A percentile compares a stretch with the other conserved stretches of the same genome.
Evolutionary conservation across 2,888 invertebrate species (phyloP).

Genomic region (Cosmia trapezina): DNA sequence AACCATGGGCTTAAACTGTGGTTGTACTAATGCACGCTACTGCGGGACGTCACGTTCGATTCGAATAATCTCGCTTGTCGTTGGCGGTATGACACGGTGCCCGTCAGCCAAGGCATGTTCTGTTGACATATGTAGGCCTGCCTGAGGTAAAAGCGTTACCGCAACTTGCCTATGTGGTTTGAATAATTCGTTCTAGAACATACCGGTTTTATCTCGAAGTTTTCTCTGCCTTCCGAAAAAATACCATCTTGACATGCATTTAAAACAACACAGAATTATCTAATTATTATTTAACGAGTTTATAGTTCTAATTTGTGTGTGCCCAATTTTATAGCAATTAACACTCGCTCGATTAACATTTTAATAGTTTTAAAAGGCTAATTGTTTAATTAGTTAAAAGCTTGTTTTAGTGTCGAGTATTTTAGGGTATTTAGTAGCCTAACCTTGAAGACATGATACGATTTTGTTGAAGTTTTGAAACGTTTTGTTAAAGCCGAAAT

Average conservation of each 20-base stretch:
- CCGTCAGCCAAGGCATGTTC: too few species aligned
- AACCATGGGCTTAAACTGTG: too few species aligned
- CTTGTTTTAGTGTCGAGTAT: slow-evolving; percentile 14
- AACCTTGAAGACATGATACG: background rate
- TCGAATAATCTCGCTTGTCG: too few species aligned
- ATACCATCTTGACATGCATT: background rate
- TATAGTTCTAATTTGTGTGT: slow-evolving; percentile 9
- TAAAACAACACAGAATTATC: background rate
- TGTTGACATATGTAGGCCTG: too few species aligned
- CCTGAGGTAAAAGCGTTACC: too few species aligned
- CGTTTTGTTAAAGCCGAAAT: background rate
- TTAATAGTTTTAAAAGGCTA: slow-evolving; percentile 17
- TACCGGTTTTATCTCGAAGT: background rate
- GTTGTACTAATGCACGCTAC: too few species aligned
- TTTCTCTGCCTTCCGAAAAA: background rate
- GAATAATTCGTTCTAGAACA: background rate
- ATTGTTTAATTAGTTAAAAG: slow-evolving; percentile 33
- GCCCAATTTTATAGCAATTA: slow-evolving; percentile 47
- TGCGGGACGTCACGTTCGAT: too few species aligned
- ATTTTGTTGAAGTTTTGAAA: background rate
- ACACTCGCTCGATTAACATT: slow-evolving; percentile 32
- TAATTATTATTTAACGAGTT: slow-evolving; percentile 38
- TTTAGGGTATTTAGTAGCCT: background rate
- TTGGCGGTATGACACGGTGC: too few species aligned
- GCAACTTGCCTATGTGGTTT: too few species aligned